Base-by-base conservation (phyloP, 2,888 invertebrate species). In the Parnassius orleans region DNA sequence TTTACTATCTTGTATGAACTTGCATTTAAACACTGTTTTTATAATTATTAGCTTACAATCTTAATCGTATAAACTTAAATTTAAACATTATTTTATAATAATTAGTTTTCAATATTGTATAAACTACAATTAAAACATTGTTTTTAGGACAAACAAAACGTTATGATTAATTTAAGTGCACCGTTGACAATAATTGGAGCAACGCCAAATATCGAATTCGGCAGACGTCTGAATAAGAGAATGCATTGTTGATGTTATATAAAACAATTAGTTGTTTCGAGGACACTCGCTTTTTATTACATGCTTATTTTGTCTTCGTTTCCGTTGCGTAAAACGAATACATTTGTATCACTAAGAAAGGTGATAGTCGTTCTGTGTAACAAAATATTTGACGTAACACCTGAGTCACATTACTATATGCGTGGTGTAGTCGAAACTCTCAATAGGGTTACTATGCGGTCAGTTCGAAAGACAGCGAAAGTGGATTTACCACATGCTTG, bases 401-500 rank as follows among this genome's bases (percentile, higher is more conserved):
- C 61, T 68, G 70, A 68, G 53, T 67, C 55, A 65, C 63, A 59
- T 63, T 69, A 69, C 69, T 69, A 71, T 66, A 71, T 71, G 71
- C 68, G 68, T 67, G 69, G 70, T 64, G 69, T 52, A 44, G 44
- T 57, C 53, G 50, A 53, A 58, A 53, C 53, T 54, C 67, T 44
- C 69, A 71, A 73, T 73, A 73, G 71, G 74, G 70, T 75, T 74
- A 77, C 68, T 68, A 59, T 69, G 72, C 69, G 76, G 74, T 74
- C 72, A 67, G 72, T 64, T 74, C 70, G 60, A 65, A 76, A 66
- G 75, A 80, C 74, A 84, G 84, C 77, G 87, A 86, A 87, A 87
- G 87, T 86, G 75, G 83, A 80, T 75, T 80, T 71, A 69, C 75
- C 69, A 77, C 79, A 69, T 71, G 72, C 70, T 70, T 72, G 67